Evolutionary conservation across 2,797 vertebrate species (phyloP).

Genomic region (Arrhamphus sclerolepis): DNA sequence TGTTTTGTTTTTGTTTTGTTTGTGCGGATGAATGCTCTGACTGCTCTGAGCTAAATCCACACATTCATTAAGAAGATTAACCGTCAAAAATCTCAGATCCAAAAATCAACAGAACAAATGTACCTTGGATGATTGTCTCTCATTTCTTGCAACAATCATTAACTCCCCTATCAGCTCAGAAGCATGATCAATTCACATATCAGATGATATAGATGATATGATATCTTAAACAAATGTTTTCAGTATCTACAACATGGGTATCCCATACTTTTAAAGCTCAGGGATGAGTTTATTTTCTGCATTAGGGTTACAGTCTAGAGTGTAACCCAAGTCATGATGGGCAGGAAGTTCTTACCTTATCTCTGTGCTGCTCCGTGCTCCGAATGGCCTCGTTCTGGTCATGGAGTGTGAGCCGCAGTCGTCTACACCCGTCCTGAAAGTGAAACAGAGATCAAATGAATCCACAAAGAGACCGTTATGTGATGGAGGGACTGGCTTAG

Average conservation of each 20-base stretch:
- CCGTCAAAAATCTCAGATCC: conserved; percentile 4
- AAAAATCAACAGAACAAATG: conserved; percentile 1
- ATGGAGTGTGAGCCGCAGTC: conserved; percentile 87
- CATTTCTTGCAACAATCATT: too few relatives aligned
- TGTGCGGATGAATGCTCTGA: conserved; percentile 8
- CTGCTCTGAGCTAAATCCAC: background rate
- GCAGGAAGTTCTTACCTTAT: conserved; percentile 80
- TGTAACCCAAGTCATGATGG: too few relatives aligned
- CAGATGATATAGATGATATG: too few relatives aligned
- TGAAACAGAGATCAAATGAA: conserved; percentile 46
- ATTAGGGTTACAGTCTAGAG: too few relatives aligned
- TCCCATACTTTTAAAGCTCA: too few relatives aligned
- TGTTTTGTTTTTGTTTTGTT: background rate
- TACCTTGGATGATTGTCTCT: too few relatives aligned
- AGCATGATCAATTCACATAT: too few relatives aligned
- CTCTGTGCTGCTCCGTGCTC: conserved; percentile 72
- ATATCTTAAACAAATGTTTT: too few relatives aligned
- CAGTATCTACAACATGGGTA: too few relatives aligned
- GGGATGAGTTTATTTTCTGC: too few relatives aligned
- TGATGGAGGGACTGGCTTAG: conserved; percentile 55
- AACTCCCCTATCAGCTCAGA: too few relatives aligned
- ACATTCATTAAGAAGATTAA: conserved; percentile 8
- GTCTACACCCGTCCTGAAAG: conserved; percentile 82
- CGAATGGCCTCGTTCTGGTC: conserved; percentile 73
- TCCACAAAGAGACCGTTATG: conserved; percentile 74